Evolutionary conservation across 2,888 invertebrate species (phyloP).

Genomic region (Drosophila paramelanica): DNA sequence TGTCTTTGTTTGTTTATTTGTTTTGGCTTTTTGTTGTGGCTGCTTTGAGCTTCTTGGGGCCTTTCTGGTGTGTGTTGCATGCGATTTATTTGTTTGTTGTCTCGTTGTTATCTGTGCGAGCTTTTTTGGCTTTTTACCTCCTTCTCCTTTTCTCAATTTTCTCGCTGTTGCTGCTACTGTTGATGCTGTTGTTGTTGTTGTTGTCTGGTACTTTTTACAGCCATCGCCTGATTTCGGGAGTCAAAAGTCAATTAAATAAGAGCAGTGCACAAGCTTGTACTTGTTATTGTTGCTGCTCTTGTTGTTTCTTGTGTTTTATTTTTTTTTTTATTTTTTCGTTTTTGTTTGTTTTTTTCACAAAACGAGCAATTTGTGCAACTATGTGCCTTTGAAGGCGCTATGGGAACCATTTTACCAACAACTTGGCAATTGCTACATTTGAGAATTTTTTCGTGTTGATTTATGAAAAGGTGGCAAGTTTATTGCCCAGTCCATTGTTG

Average conservation of each 20-base stretch:
- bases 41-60: slow-evolving; percentile 42
- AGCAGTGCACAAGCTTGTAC: slow-evolving; percentile 80
- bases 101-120: slow-evolving; percentile 78
- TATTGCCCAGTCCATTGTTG: slow-evolving; percentile 45
- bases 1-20: slow-evolving; percentile 70
- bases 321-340: slow-evolving; percentile 23
- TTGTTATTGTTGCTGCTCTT: slow-evolving; percentile 53
- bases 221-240: slow-evolving; percentile 75
- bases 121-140: slow-evolving; percentile 43
- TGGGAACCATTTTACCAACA: slow-evolving; percentile 72
- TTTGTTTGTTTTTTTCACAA: slow-evolving; percentile 47
- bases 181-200: slow-evolving; percentile 24
- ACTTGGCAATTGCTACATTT: slow-evolving; percentile 29
- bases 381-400: slow-evolving; percentile 61
- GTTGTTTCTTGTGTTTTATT: slow-evolving; percentile 14
- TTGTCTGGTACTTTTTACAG: slow-evolving; percentile 48
- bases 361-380: slow-evolving; percentile 75
- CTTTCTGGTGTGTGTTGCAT: slow-evolving; percentile 62
- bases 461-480: slow-evolving; percentile 59
- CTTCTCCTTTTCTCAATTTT: slow-evolving; percentile 14
- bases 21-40: slow-evolving; percentile 37
- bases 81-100: slow-evolving; percentile 80
- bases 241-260: slow-evolving; percentile 84
- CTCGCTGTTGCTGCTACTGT: slow-evolving; percentile 17
- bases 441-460: slow-evolving; percentile 52